A percentile compares a stretch with the other conserved stretches of the same genome.
Conservation (phyloP, 2,888 invertebrate species). For the Hemithea aestivaria region DNA sequence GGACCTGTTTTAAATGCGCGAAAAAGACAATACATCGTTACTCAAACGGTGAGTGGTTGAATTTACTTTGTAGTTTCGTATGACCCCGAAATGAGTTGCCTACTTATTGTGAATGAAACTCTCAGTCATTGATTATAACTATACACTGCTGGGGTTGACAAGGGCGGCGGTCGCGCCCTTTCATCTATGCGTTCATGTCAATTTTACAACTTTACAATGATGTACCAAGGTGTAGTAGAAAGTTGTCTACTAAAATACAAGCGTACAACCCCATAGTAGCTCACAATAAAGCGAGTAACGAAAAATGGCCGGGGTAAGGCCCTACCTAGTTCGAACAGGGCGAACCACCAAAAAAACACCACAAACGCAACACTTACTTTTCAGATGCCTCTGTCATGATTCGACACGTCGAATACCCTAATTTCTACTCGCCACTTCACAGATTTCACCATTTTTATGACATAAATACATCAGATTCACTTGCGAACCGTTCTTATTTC, state of each 20-base stretch:
- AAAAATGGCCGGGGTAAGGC: constrained; percentile 75
- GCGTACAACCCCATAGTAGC: constrained; percentile 35
- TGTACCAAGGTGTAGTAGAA: constrained; percentile 17
- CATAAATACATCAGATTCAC: constrained; percentile 85
- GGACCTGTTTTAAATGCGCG: constrained; percentile 7
- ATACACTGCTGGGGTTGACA: constrained; percentile 56
- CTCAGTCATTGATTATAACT: constrained; percentile 72
- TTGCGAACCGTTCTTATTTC: constrained; percentile 72
- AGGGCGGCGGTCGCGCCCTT: constrained; percentile 65
- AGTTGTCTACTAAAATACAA: constrained; percentile 7
- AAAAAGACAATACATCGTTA: constrained; percentile 14
- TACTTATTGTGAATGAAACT: constrained; percentile 77
- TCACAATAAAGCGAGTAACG: constrained; percentile 49
- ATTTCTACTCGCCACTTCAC: constrained; percentile 89
- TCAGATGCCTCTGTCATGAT: constrained; percentile 95
- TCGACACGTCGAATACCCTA: constrained; percentile 90
- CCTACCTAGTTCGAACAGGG: constrained; percentile 64
- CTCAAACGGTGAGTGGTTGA: constrained; percentile 33
- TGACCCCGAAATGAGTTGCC: constrained; percentile 67
- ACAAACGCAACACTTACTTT: constrained; percentile 84
- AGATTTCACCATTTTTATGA: constrained; percentile 91
- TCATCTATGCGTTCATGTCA: constrained; percentile 32
- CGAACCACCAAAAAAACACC: constrained; percentile 58
- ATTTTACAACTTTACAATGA: constrained; percentile 25
- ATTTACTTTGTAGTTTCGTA: constrained; percentile 47